phyloP scores from a whole-genome alignment of 2,113 vertebrate species.

The Gavia stellata region DNA sequence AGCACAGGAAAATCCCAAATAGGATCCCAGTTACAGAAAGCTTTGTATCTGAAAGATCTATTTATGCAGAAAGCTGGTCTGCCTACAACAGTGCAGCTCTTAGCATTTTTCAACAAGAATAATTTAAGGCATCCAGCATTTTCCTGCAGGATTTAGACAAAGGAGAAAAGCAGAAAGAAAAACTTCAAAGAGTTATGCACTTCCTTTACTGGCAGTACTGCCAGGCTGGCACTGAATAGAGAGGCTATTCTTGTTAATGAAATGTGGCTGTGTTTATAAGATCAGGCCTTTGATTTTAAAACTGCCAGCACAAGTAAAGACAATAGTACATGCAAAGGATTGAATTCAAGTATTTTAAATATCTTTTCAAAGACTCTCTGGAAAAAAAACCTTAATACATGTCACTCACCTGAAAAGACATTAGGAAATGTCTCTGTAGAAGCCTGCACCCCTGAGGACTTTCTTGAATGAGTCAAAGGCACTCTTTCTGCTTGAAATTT shows the following conservation, averaged over 20 bases:
- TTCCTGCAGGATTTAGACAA: slow-evolving; percentile 6
- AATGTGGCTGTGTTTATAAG: background rate
- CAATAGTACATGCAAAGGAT: background rate
- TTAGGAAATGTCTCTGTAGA: slow-evolving; percentile 84
- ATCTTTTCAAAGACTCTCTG: background rate
- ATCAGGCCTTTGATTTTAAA: background rate
- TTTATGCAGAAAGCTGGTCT: background rate
- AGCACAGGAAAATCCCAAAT: background rate
- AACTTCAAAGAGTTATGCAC: slow-evolving; percentile 35
- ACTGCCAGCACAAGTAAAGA: background rate
- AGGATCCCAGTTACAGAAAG: background rate
- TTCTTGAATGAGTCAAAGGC: slow-evolving; percentile 69
- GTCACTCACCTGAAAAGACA: slow-evolving; percentile 87
- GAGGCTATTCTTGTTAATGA: background rate
- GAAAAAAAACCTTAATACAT: background rate
- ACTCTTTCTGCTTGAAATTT: slow-evolving; percentile 65
- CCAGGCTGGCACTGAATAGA: background rate
- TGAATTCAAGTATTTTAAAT: background rate
- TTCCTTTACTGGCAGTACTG: slow-evolving; percentile 16
- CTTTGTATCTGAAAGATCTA: background rate
- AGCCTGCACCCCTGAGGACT: slow-evolving; percentile 75
- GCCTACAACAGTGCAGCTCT: background rate
- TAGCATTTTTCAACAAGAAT: background rate
- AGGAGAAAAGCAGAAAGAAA: background rate
- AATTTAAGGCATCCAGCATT: background rate